phyloP scores from a whole-genome alignment of 1,140 invertebrate genomes.

The Lordiphosa collinella region DNA sequence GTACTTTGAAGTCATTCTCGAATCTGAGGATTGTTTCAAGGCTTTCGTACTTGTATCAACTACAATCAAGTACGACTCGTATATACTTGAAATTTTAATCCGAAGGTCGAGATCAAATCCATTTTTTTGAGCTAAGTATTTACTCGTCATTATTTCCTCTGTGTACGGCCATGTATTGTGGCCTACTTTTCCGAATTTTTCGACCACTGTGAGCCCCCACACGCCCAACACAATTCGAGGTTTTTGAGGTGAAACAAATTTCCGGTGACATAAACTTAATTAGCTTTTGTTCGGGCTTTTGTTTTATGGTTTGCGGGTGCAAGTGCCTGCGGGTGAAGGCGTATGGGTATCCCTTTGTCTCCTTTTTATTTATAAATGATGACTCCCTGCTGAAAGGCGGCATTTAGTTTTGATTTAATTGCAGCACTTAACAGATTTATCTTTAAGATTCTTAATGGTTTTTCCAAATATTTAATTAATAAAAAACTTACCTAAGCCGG shows the following conservation, averaged over 20 bases:
- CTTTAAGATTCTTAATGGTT: slow-evolving; percentile 41
- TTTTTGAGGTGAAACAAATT: slow-evolving; percentile 78
- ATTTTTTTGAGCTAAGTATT: too few relatives aligned
- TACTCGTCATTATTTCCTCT: too few relatives aligned
- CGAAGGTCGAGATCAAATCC: too few relatives aligned
- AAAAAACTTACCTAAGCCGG: slow-evolving; percentile 29
- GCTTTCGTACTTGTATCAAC: too few relatives aligned
- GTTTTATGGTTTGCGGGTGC: slow-evolving; percentile 75
- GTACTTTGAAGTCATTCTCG: too few relatives aligned
- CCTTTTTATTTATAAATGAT: too few relatives aligned
- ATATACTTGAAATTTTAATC: too few relatives aligned
- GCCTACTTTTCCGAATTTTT: too few relatives aligned
- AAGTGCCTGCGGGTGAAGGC: slow-evolving; percentile 31
- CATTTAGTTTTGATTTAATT: slow-evolving; percentile 75
- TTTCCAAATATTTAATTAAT: slow-evolving; percentile 46
- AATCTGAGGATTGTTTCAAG: too few relatives aligned
- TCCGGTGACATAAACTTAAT: slow-evolving; percentile 79
- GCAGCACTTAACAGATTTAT: slow-evolving; percentile 68
- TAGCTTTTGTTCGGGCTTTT: slow-evolving; percentile 78
- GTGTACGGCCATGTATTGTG: too few relatives aligned
- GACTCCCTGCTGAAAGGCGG: slow-evolving; percentile 38
- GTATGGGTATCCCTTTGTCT: slow-evolving; percentile 10
- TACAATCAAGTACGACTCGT: too few relatives aligned
- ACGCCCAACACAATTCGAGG: slow-evolving; percentile 72
- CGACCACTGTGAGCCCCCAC: slow-evolving; percentile 12